phyloP scores from a whole-genome alignment of 2,797 vertebrate genomes.

The Sebastes oblongus region DNA sequence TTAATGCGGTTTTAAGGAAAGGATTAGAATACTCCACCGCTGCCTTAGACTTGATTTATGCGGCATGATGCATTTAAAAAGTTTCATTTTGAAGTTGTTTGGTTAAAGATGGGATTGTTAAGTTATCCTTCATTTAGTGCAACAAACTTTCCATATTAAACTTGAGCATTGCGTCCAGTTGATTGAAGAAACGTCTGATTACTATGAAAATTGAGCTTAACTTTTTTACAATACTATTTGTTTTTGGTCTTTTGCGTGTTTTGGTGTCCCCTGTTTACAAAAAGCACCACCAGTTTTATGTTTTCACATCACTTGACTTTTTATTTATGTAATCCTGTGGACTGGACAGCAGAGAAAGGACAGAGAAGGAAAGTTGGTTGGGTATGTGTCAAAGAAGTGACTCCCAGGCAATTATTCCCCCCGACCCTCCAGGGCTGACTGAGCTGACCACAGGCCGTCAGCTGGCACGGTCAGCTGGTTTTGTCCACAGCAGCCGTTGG shows the following conservation, averaged over 20 bases:
- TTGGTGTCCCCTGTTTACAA: neutral
- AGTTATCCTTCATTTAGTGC: no score
- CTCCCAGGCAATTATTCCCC: neutral
- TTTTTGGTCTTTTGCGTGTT: neutral
- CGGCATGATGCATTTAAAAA: no score
- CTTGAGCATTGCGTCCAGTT: neutral
- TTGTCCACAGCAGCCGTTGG: constrained; percentile 49
- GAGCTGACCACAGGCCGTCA: constrained; percentile 33
- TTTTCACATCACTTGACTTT: neutral
- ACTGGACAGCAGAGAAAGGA: neutral
- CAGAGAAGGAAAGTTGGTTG: no score
- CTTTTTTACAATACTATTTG: neutral
- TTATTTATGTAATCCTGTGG: neutral
- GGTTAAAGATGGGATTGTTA: no score
- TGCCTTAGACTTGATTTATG: rapidly evolving
- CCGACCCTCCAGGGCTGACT: neutral
- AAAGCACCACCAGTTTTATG: neutral
- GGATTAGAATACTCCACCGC: no score
- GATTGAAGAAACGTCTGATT: neutral
- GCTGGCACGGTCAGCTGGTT: constrained; percentile 64
- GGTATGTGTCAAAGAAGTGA: neutral
- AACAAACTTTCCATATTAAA: neutral
- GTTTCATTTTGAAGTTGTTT: no score
- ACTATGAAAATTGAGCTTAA: neutral
- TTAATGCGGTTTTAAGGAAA: no score